Percentiles rank a stretch among this genome's conserved stretches.
Evolutionary conservation across 1,140 invertebrate species (phyloP).

Genomic region (Scaptomyza montana): DNA sequence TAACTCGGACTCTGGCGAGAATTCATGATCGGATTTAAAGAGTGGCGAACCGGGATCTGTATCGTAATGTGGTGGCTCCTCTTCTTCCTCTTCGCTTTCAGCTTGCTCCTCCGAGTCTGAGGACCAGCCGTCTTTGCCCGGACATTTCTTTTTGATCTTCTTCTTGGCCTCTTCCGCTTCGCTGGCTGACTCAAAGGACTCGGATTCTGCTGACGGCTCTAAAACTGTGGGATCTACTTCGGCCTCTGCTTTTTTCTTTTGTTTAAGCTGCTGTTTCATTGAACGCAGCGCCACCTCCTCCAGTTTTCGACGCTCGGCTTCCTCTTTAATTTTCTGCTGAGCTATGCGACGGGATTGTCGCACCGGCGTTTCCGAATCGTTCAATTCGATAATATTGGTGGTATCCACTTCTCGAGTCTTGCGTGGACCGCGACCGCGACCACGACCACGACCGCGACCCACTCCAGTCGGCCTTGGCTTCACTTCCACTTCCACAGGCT

Average conservation of each 20-base stretch:
- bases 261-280: slow-evolving; percentile 87
- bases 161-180: slow-evolving; percentile 85
- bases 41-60: slow-evolving; percentile 86
- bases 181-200: slow-evolving; percentile 81
- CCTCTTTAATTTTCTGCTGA: slow-evolving; percentile 93
- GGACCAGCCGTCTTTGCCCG: slow-evolving; percentile 88
- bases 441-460: slow-evolving; percentile 27
- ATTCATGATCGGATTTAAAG: slow-evolving; percentile 95
- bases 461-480: slow-evolving; percentile 22
- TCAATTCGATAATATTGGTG: slow-evolving; percentile 73
- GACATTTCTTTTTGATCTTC: slow-evolving; percentile 86
- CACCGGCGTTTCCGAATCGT: slow-evolving; percentile 85
- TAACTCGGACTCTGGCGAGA: slow-evolving; percentile 90
- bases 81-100: slow-evolving; percentile 86
- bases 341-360: slow-evolving; percentile 92
- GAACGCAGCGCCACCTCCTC: slow-evolving; percentile 88
- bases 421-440: slow-evolving; percentile 64
- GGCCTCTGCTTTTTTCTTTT: slow-evolving; percentile 85
- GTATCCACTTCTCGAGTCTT: slow-evolving; percentile 86
- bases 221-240: slow-evolving; percentile 76
- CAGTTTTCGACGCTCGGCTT: slow-evolving; percentile 89
- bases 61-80: slow-evolving; percentile 85
- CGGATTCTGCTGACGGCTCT: slow-evolving; percentile 84
- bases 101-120: slow-evolving; percentile 87
- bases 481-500: slow-evolving; percentile 1